Base-by-base conservation (phyloP, 2,888 invertebrate species). In the Thereva unica region DNA sequence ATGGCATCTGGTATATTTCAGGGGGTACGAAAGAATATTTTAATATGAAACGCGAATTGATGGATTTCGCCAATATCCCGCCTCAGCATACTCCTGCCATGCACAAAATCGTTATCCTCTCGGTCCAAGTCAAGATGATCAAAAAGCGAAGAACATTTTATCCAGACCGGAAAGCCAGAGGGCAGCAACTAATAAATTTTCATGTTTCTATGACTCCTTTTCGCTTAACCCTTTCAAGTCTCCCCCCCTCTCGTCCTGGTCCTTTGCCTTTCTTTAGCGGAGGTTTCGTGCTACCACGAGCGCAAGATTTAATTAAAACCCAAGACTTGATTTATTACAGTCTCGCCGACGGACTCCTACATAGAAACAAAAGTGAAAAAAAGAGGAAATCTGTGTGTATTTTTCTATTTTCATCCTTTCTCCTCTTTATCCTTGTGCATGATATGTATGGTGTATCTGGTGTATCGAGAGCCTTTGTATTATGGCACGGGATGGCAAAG, bases 231-330 rank as follows among this genome's bases (percentile, higher is more conserved):
- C 63, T 63, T 63, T 63, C 50, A 50, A 52, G 52, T 42, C 10
- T 42, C 44, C 64, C 38, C 34, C n/a, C 53, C 64, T 53, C 12
- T 44, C 10, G 53, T 12, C 34, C 2, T 23, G 23, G 9, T 10
- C 52, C 53, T 64, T 53, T 37, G 52, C 49, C 65, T 65, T 66
- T 61, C 68, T 64, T 67, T 42, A 49, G 52, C 23, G 56, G 55
- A 67, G 69, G 67, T 69, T 67, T 69, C 50, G 55, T 47, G 69
- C 75, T 75, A 79, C 80, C 78, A 78, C 80, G 78, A 80, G 78
- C 78, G 78, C 80, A 80, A 80, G 80, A 80, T 80, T 80, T 80
- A 80, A 80, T 80, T 80, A 80, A 74, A 80, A 80, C 78, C 80
- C 78, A 78, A 78, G 78, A 80, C 80, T 80, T 80, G 80, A 80